Percentiles rank a stretch among this genome's conserved stretches.
Conservation (phyloP, 1,140 invertebrate genomes). For the Leptinotarsa defecta region DNA sequence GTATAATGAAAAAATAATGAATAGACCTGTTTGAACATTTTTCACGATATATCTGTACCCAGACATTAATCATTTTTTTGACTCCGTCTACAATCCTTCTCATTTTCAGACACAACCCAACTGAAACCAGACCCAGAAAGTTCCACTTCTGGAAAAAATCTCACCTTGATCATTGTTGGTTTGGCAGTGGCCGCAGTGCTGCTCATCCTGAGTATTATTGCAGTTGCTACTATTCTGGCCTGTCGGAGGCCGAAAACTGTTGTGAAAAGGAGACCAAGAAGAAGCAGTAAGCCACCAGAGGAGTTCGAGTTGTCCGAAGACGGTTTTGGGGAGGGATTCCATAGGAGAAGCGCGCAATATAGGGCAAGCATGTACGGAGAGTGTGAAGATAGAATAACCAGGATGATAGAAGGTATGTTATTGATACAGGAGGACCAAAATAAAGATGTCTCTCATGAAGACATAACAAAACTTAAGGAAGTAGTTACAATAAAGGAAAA, state of each 20-base stretch:
- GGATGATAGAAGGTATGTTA: slow-evolving; percentile 44
- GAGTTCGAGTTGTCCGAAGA: slow-evolving; percentile 53
- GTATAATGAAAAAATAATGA: too few species aligned
- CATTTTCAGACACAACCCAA: slow-evolving; percentile 20
- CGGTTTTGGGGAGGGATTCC: slow-evolving; percentile 54
- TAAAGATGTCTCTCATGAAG: too few species aligned
- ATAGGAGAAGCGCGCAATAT: slow-evolving; percentile 52
- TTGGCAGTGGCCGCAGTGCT: slow-evolving; percentile 45
- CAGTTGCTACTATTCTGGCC: slow-evolving; percentile 45
- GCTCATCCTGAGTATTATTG: slow-evolving; percentile 49
- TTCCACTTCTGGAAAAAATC: slow-evolving; percentile 27
- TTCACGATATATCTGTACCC: too few species aligned
- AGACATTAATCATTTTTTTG: too few species aligned
- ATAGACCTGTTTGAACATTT: too few species aligned
- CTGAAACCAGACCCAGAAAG: slow-evolving; percentile 21
- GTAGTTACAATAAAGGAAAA: too few species aligned
- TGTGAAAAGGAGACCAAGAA: slow-evolving; percentile 30
- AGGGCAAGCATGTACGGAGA: slow-evolving; percentile 54
- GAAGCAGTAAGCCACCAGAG: slow-evolving; percentile 48
- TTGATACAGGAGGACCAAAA: background rate
- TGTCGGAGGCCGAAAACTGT: slow-evolving; percentile 42
- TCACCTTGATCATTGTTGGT: slow-evolving; percentile 51
- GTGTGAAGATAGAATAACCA: slow-evolving; percentile 48
- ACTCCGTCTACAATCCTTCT: background rate
- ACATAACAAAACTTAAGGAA: too few species aligned